These are phyloP conservation scores for Formica selysi DNA, from an alignment of 1,140 invertebrate species.

Conservation along the genomic window DNA sequence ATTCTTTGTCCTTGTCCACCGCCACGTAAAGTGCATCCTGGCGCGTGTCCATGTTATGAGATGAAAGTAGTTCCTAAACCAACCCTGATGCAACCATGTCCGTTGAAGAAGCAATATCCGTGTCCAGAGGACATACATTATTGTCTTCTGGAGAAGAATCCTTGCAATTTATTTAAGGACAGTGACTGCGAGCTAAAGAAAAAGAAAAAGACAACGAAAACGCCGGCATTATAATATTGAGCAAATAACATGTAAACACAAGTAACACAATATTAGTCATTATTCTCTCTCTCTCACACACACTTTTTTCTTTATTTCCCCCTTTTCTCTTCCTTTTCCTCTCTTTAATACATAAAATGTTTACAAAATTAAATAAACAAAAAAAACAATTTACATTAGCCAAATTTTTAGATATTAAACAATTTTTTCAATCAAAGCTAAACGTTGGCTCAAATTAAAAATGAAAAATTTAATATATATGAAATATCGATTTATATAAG, in stretches of 20 bases:
- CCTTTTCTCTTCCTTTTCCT: too few relatives aligned
- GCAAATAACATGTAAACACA: background rate
- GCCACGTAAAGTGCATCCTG: slow-evolving; percentile 77
- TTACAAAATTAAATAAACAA: background rate
- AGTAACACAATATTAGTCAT: background rate
- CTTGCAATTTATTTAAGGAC: background rate
- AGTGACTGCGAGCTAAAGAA: background rate
- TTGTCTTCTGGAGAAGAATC: slow-evolving; percentile 45
- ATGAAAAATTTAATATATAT: background rate
- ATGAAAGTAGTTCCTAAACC: background rate
- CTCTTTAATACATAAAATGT: background rate
- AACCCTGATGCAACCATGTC: slow-evolving; percentile 47
- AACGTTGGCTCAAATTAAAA: background rate
- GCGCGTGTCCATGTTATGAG: slow-evolving; percentile 75
- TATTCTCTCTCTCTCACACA: background rate
- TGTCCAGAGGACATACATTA: slow-evolving; percentile 55
- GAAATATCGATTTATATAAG: background rate
- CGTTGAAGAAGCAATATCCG: slow-evolving; percentile 59
- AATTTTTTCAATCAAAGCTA: slow-evolving; percentile 5
- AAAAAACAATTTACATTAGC: background rate
- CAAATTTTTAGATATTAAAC: background rate
- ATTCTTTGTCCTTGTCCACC: slow-evolving; percentile 76
- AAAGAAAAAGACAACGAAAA: background rate
- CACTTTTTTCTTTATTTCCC: too few relatives aligned
- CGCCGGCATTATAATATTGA: background rate